These are phyloP conservation scores for Sciaenops ocellatus DNA, from an alignment of 2,797 vertebrate species.

Conservation along the genomic window DNA sequence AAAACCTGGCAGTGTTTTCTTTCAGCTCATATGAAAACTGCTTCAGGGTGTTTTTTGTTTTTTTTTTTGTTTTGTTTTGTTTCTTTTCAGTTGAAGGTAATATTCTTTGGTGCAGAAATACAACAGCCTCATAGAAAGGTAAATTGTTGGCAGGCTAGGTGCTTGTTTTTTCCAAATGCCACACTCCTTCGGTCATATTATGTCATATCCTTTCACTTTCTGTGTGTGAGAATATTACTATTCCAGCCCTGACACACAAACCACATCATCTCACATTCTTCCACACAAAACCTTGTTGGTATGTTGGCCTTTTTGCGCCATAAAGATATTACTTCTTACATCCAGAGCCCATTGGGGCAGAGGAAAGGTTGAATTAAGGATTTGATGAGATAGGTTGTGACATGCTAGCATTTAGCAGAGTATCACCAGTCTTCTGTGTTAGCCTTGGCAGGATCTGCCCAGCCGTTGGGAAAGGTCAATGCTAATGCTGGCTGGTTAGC, in stretches of 20 bases:
- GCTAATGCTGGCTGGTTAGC: constrained; percentile 55
- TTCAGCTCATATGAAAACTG: constrained; percentile 33
- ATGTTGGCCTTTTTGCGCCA: constrained; percentile 48
- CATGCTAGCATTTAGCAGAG: constrained; percentile 73
- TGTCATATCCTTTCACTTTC: constrained; percentile 41
- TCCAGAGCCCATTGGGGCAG: constrained; percentile 44
- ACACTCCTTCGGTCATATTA: constrained; percentile 32
- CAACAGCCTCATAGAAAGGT: constrained; percentile 11
- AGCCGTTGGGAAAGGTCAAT: constrained; percentile 73
- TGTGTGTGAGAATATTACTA: constrained; percentile 9
- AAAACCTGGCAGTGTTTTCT: constrained; percentile 27
- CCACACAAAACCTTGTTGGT: constrained; percentile 43
- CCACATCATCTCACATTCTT: not conserved
- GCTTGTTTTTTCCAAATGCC: constrained; percentile 44
- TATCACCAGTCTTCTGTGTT: constrained; percentile 50
- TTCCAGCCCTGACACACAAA: constrained; percentile 6
- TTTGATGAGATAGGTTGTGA: constrained; percentile 77
- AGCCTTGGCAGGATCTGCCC: constrained; percentile 39
- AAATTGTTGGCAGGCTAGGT: constrained; percentile 14
- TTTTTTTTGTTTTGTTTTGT: too few species aligned
- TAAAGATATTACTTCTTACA: constrained; percentile 70
- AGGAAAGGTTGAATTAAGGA: constrained; percentile 69
- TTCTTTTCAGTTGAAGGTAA: constrained; percentile 32
- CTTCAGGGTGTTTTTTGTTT: constrained; percentile 25
- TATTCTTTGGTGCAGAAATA: constrained; percentile 24